Conservation (phyloP, 2,113 vertebrate species). For the Tachuris rubrigastra region DNA sequence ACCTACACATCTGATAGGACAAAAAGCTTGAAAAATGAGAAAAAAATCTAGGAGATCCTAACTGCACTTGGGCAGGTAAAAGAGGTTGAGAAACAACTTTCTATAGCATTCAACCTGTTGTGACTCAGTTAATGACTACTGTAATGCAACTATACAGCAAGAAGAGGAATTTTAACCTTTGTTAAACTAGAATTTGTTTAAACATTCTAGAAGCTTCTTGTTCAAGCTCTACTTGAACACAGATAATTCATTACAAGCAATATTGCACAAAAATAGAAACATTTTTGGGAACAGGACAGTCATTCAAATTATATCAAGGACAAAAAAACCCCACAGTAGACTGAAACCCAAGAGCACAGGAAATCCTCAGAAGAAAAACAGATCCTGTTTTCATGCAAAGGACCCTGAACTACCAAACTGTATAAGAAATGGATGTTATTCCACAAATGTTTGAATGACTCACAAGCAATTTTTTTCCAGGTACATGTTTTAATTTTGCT, state of each 20-base stretch:
- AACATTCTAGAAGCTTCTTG: not conserved
- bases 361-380: constrained; percentile 4
- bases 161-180: not conserved
- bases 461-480: not conserved
- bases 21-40: not conserved
- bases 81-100: not conserved
- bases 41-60: not conserved
- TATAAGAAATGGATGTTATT: not conserved
- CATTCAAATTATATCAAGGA: not conserved
- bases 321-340: not conserved
- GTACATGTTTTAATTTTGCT: not conserved
- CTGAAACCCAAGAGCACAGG: not conserved
- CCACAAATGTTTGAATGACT: not conserved
- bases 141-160: not conserved
- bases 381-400: constrained; percentile 2
- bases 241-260: not conserved
- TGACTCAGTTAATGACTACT: not conserved
- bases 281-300: not conserved
- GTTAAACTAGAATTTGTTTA: not conserved
- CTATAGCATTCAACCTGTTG: not conserved
- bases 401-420: not conserved
- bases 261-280: not conserved
- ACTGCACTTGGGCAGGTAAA: not conserved
- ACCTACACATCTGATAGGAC: not conserved
- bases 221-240: not conserved